These are phyloP conservation scores for Antitype chi DNA, from an alignment of 2,888 invertebrate genomes.

Conservation along the genomic window DNA sequence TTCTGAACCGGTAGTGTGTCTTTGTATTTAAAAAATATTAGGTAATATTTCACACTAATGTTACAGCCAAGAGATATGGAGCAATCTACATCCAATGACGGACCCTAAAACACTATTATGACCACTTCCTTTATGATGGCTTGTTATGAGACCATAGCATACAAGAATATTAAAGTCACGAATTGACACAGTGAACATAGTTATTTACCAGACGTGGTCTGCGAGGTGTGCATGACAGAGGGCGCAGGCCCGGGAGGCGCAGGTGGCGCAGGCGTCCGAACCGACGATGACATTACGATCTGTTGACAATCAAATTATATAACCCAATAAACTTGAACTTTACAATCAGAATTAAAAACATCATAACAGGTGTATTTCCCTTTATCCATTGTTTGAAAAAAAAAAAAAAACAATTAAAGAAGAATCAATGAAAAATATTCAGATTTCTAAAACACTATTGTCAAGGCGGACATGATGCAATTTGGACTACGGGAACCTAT, in stretches of 20 bases:
- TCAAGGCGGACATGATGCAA: neutral
- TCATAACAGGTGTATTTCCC: neutral
- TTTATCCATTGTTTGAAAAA: neutral
- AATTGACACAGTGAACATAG: neutral
- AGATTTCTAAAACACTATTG: constrained; percentile 1
- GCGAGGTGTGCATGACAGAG: constrained; percentile 86
- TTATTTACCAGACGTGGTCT: constrained; percentile 81
- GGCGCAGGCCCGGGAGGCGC: constrained; percentile 80
- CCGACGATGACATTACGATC: constrained; percentile 89
- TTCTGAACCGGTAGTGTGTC: neutral
- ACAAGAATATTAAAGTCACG: neutral
- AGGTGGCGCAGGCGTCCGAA: constrained; percentile 83
- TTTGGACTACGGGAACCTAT: neutral
- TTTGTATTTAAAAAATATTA: neutral
- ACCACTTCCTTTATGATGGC: too few species aligned
- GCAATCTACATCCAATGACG: neutral
- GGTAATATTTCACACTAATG: neutral
- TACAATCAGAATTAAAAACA: neutral
- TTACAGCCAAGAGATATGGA: neutral
- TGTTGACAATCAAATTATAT: constrained; percentile 64
- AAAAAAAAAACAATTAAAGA: neutral
- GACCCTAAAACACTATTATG: neutral
- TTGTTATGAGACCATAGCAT: neutral
- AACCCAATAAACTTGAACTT: neutral
- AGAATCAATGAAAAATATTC: neutral